phyloP scores from a whole-genome alignment of 2,888 invertebrate genomes.

The Eustalomyia histrio region DNA sequence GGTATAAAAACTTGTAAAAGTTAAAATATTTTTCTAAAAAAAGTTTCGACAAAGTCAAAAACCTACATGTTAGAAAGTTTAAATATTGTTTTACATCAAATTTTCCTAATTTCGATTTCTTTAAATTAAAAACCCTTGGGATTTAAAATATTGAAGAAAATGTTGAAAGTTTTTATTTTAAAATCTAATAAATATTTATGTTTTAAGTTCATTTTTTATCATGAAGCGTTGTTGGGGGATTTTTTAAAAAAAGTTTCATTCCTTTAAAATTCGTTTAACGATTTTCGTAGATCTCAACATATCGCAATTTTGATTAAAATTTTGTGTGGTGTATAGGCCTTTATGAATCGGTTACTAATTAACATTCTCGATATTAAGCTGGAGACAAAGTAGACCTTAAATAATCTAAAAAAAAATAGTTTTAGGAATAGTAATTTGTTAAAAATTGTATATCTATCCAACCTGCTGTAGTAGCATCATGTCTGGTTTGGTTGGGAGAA shows the following conservation, averaged over 20 bases:
- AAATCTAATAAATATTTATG: constrained; percentile 56
- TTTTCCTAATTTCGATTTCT: not conserved
- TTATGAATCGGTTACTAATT: constrained; percentile 4
- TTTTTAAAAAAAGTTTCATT: constrained; percentile 43
- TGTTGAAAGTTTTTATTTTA: constrained; percentile 57
- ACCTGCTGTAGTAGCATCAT: constrained; percentile 51
- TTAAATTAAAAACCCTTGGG: not conserved
- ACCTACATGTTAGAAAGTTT: too few species aligned
- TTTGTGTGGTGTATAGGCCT: constrained; percentile 28
- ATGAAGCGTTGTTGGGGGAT: constrained; percentile 47
- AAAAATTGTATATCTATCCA: not conserved
- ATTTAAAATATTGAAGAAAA: constrained; percentile 61
- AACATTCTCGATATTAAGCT: constrained; percentile 35
- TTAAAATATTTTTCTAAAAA: too few species aligned
- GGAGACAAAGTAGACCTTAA: constrained; percentile 60
- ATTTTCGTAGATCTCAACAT: constrained; percentile 52
- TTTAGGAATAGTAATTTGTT: not conserved
- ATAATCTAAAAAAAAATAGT: constrained; percentile 45
- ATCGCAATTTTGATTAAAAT: constrained; percentile 45
- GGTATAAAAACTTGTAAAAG: too few species aligned
- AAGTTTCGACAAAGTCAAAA: too few species aligned
- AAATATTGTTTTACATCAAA: too few species aligned
- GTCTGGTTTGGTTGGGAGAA: constrained; percentile 43
- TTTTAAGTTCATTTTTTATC: constrained; percentile 35
- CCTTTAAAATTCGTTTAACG: constrained; percentile 61